Base-by-base conservation (phyloP, 2,113 vertebrate species). In the Grallaria varia region DNA sequence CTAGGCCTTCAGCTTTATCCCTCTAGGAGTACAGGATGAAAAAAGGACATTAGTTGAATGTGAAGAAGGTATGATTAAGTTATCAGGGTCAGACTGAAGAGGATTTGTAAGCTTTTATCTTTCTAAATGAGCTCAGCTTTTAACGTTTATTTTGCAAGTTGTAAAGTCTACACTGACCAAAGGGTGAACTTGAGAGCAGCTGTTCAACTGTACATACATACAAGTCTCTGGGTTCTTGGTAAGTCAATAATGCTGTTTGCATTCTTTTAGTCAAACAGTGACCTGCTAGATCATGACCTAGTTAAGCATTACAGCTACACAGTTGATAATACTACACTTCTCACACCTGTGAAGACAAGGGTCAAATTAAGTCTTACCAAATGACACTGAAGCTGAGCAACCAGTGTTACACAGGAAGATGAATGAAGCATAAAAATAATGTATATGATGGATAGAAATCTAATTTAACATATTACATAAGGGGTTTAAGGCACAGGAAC, bases 341-440 rank as follows among this genome's bases (percentile, higher is more conserved):
- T 59, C 11, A 19, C 0, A 3, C 9, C 22, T 87, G 30, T 30
- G 56, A 75, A 75, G 42, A 69, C 55, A 84, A 85, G 47, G 24
- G 59, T 17, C 59, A 77, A 21, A 53, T 17, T 28, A 90, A 85
- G 16, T 4, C 19, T 1, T 79, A 55, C 9, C 55, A 94, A 87
- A 63, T 0, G 0, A 47, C 63, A 25, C 0, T 0, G 76, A 74
- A 35, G 49, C 8, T 10, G 40, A 2, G 5, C 35, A 74, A 67
- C 21, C 47, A 53, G 18, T 31, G 55, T 39, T 67, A 24, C 25
- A 14, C 0, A 0, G 7, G 14, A 74, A 53, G 31, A 89, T 4
- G 12, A 96, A 68, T 13, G 17, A 86, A 87, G 15, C 17, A 40
- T 5, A 44, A 81, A 87, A 82, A 58, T 30, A 84, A 66, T 9